These are phyloP conservation scores for Strix uralensis DNA, from an alignment of 2,113 vertebrate genomes.

Conservation along the genomic window DNA sequence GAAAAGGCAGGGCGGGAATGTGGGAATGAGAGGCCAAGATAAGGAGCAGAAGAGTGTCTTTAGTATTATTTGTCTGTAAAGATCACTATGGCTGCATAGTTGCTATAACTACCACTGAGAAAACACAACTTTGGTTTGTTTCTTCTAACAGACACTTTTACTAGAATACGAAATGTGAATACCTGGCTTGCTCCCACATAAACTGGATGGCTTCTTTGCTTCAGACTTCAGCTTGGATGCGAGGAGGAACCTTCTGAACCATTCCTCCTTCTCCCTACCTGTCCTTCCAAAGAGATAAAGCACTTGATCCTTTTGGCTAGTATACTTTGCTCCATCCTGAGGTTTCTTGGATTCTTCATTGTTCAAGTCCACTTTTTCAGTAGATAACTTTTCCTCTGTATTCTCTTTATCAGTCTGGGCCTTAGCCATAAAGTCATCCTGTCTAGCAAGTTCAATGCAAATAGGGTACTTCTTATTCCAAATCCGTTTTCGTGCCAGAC, in stretches of 20 bases:
- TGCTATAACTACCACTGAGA: not conserved
- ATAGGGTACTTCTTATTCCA: constrained; percentile 99
- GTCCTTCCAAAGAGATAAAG: constrained; percentile 97
- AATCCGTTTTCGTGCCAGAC: constrained; percentile 91
- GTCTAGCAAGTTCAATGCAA: constrained; percentile 90
- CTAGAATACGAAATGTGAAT: not conserved
- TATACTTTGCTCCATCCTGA: constrained; percentile 64
- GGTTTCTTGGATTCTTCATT: constrained; percentile 81
- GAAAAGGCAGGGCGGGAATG: not conserved
- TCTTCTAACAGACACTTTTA: not conserved
- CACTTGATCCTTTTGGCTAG: constrained; percentile 78
- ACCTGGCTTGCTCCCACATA: constrained; percentile 84
- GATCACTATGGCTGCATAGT: not conserved
- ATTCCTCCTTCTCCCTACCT: constrained; percentile 95
- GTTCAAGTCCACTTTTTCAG: constrained; percentile 75
- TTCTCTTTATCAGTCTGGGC: constrained; percentile 80
- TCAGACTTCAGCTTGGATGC: constrained; percentile 86
- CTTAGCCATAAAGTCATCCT: constrained; percentile 98
- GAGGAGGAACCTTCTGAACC: constrained; percentile 90
- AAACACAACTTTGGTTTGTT: not conserved
- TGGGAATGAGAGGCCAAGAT: not conserved
- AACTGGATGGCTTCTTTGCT: constrained; percentile 70
- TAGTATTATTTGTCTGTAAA: not conserved
- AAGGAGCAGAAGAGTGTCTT: not conserved
- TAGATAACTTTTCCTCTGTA: constrained; percentile 73